Base-by-base conservation (phyloP, 2,113 vertebrate genomes). In the Odocoileus hemionus region DNA sequence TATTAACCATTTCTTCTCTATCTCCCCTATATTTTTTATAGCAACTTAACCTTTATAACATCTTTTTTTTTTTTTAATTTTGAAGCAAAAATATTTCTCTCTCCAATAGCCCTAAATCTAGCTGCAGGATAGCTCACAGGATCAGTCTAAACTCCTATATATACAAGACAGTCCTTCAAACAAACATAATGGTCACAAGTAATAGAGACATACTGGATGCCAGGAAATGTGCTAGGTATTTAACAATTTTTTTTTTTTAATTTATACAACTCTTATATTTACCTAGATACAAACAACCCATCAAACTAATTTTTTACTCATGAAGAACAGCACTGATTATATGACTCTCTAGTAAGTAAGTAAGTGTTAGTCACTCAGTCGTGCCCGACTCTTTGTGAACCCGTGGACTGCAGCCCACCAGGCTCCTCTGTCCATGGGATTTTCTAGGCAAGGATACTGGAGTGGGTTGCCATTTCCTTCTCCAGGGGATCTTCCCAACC, bases 301-400 rank as follows among this genome's bases (percentile, higher is more conserved):
- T 74, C 70, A 74, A 26, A 74, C 36, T 74, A 12, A 74, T 43
- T 13, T 74, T 74, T 74, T 25, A 43, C 36, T 74, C 36, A 74
- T 74, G 43, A 39, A 74, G 36, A 74, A 74, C 6, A 39, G 36
- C 10, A 74, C 70, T 43, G 70, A 74, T 74, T 74, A 74, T 74
- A 74, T 43, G 70, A 74, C 70, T 43, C 36, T 74, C 3, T 43
- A 39, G 17, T 70, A 70, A 36, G 64, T 11, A 67, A 36, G 64
- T 11, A 67, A 67, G 64, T 21, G 67, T 70, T 70, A 39, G 10
- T 36, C 4, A 2, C 64, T 70, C 64, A 36, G n/a, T 70, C 9
- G 0, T 36, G 9, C n/a, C 64, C 5, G 9, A 36, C n/a, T 23
- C n/a, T 70, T 70, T 21, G 64, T 1, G 5, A 70, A 19, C 64